Conservation (phyloP, 2,888 invertebrate species). For the Macrophya annulata region DNA sequence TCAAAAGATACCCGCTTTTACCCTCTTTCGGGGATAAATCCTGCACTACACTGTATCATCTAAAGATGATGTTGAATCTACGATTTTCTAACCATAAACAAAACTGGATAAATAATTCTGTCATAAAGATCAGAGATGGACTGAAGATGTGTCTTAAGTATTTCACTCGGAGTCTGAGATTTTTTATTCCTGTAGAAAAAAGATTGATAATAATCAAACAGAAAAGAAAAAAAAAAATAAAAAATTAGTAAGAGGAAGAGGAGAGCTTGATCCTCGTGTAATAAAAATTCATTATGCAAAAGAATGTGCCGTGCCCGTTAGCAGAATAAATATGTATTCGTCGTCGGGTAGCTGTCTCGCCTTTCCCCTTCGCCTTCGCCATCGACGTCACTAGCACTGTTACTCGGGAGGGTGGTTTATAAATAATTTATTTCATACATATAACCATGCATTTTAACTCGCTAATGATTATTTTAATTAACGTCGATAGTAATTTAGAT, state of each 20-base stretch:
- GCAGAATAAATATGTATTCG: slow-evolving; percentile 69
- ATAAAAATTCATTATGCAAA: slow-evolving; percentile 68
- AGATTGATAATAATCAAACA: not conserved
- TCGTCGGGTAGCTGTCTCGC: not conserved
- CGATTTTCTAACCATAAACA: not conserved
- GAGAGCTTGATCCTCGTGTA: slow-evolving; percentile 20
- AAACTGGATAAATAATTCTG: too few species aligned
- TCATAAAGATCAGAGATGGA: not conserved
- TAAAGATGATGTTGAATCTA: not conserved
- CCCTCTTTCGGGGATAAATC: not conserved
- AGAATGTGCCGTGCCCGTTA: slow-evolving; percentile 66
- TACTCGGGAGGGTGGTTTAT: slow-evolving; percentile 61
- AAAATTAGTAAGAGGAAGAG: not conserved
- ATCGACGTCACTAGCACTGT: not conserved
- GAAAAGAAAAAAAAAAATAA: not conserved
- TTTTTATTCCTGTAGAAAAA: not conserved
- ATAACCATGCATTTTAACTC: slow-evolving; percentile 19
- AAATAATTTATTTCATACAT: slow-evolving; percentile 67
- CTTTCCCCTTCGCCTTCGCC: not conserved
- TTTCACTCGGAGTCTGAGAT: not conserved
- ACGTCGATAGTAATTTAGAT: slow-evolving; percentile 56
- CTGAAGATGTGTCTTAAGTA: not conserved
- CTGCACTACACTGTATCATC: too few species aligned
- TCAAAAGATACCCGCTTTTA: not conserved
- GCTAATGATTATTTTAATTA: slow-evolving; percentile 57